Base-by-base conservation (phyloP, 2,888 invertebrate species). In the Nymphalis polychloros region DNA sequence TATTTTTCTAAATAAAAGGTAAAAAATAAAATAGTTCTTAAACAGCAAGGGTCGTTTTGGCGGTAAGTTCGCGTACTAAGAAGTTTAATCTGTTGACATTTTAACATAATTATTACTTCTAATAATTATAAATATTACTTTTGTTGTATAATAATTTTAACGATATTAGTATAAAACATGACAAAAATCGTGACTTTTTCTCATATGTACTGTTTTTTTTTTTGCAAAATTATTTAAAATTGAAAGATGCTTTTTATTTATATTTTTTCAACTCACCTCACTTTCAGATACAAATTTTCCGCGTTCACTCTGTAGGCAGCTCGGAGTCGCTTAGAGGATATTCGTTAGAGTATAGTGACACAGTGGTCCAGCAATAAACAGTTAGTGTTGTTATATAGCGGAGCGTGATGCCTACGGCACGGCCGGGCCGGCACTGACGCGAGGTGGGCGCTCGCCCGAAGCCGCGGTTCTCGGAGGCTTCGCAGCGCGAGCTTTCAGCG, bases 361-460 rank as follows among this genome's bases (percentile, higher is more conserved):
- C 86, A 85, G 86, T 87, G 61, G 61, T 61, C 85, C 87, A 85
- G 83, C 79, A 80, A 81, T 79, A 76, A 81, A 80, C 79, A 81
- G 83, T 79, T 65, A 73, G 76, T 77, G 76, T 76, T 77, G 76
- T 60, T 27, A 75, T 75, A 79, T 81, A 80, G 81, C 83, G 87
- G 85, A 85, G 85, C 92, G 92, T 92, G 87, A 81, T 87, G 83
- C 85, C 87, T 82, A 83, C 84, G 91, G 91, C 92, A 89, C 92
- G 92, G 92, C 91, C 90, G 90, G 90, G 90, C 92, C 92, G 92
- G 92, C 92, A 92, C 92, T 92, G 91, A 90, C 88, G 90, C 89
- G 87, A 80, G 81, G 82, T 80, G 84, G 84, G 83, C 81, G 84
- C 81, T 80, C 81, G 79, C 79, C 81, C 80, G 79, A 76, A 77